phyloP scores from a whole-genome alignment of 2,888 invertebrate species.

The Celastrina argiolus region DNA sequence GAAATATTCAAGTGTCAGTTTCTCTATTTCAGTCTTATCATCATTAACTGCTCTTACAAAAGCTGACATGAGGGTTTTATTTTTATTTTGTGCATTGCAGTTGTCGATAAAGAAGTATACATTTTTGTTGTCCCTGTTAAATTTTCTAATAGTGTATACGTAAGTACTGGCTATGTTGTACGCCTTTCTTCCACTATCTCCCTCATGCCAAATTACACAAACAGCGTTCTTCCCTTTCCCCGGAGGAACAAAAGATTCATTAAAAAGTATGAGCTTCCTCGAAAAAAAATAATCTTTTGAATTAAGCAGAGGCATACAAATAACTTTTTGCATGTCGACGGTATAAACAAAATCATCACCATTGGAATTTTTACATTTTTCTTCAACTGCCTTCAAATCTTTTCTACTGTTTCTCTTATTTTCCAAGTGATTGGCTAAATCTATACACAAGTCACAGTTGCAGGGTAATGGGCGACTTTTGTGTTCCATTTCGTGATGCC shows the following conservation, averaged over 20 bases:
- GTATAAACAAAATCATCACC: constrained; percentile 15
- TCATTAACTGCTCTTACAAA: constrained; percentile 8
- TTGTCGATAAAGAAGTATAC: constrained; percentile 10
- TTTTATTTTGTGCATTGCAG: constrained; percentile 7
- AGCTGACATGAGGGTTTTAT: constrained; percentile 4
- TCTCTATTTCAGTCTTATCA: constrained; percentile 1
- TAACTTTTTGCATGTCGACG: constrained; percentile 4
- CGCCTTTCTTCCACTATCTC: not conserved
- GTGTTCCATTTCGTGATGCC: no score
- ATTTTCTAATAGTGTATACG: not conserved
- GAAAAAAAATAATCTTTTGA: constrained; percentile 8
- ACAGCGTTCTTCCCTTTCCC: constrained; percentile 6
- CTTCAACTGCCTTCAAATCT: constrained; percentile 12
- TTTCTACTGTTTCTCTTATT: not conserved
- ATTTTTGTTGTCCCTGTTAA: constrained; percentile 5
- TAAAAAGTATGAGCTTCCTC: constrained; percentile 12
- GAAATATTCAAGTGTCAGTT: not conserved
- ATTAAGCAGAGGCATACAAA: constrained; percentile 1
- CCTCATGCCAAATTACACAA: constrained; percentile 13
- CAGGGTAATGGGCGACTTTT: constrained; percentile 12
- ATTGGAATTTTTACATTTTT: no score
- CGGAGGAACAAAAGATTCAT: constrained; percentile 11
- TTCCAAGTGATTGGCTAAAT: not conserved
- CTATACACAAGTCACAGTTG: constrained; percentile 9
- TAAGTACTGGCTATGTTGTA: not conserved